These are phyloP conservation scores for Zootoca vivipara DNA, from an alignment of 2,113 vertebrate genomes.

Conservation along the genomic window DNA sequence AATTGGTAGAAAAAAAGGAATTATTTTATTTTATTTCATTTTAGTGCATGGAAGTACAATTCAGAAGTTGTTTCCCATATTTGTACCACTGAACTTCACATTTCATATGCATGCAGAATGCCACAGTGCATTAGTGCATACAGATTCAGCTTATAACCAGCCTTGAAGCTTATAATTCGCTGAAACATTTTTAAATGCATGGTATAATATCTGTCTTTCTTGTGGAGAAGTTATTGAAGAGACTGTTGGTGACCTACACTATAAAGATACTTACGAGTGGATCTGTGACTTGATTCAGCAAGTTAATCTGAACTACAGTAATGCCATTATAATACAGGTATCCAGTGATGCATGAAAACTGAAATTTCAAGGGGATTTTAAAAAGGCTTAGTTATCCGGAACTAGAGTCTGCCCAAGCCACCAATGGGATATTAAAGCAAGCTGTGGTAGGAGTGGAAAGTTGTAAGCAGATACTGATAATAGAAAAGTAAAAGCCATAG, in stretches of 20 bases:
- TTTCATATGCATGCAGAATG: slow-evolving; percentile 9
- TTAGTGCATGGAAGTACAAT: neutral
- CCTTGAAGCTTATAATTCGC: slow-evolving; percentile 42
- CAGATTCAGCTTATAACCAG: neutral
- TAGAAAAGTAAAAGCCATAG: neutral
- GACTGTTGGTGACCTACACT: slow-evolving; percentile 30
- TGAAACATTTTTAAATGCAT: slow-evolving; percentile 17
- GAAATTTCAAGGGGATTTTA: slow-evolving; percentile 22
- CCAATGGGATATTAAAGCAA: neutral
- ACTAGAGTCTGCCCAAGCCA: neutral
- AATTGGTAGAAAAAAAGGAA: neutral
- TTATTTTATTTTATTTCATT: neutral
- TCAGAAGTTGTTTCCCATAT: neutral
- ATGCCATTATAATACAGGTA: slow-evolving; percentile 15
- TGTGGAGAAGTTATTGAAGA: slow-evolving; percentile 1
- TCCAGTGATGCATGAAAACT: slow-evolving; percentile 5
- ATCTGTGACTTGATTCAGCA: slow-evolving; percentile 23
- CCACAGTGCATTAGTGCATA: slow-evolving; percentile 49
- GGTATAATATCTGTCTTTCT: slow-evolving; percentile 39
- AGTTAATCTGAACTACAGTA: neutral
- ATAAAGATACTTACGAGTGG: slow-evolving; percentile 5
- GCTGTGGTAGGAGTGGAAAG: rapidly evolving
- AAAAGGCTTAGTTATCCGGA: slow-evolving; percentile 17
- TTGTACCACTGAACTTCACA: neutral
- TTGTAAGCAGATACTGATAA: neutral